phyloP scores from a whole-genome alignment of 1,140 invertebrate species.

The Babylonia areolata region DNA sequence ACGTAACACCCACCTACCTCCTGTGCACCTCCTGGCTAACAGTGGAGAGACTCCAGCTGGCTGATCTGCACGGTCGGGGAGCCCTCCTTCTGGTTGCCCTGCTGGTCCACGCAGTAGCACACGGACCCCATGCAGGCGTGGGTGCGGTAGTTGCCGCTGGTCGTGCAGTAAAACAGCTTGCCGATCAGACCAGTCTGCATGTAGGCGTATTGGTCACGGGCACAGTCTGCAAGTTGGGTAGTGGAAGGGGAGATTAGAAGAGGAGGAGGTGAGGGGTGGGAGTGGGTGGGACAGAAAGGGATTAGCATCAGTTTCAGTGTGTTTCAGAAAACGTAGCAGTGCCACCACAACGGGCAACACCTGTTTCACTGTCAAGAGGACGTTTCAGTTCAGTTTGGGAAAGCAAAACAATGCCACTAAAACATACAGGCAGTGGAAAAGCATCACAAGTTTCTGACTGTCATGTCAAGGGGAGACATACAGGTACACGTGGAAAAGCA shows the following conservation, averaged over 20 bases:
- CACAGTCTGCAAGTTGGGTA: slow-evolving; percentile 46
- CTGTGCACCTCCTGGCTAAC: slow-evolving; percentile 28
- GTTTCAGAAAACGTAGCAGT: too few relatives aligned
- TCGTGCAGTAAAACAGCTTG: slow-evolving; percentile 47
- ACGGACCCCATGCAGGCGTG: slow-evolving; percentile 48
- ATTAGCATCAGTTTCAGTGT: too few relatives aligned
- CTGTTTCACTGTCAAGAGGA: background rate
- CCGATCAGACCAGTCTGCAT: slow-evolving; percentile 49
- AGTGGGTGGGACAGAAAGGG: background rate
- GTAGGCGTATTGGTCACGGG: slow-evolving; percentile 53
- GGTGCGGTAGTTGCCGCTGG: slow-evolving; percentile 50
- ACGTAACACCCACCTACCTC: too few relatives aligned
- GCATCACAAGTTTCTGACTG: too few relatives aligned
- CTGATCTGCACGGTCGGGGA: slow-evolving; percentile 41
- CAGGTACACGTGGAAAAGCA: too few relatives aligned
- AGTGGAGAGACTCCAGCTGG: slow-evolving; percentile 43
- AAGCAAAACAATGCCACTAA: background rate
- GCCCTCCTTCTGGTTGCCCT: slow-evolving; percentile 37
- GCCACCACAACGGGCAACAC: background rate
- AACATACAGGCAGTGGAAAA: background rate
- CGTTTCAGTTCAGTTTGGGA: background rate
- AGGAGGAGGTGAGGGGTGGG: background rate
- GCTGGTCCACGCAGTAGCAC: slow-evolving; percentile 50
- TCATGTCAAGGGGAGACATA: too few relatives aligned
- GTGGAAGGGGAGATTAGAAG: too few relatives aligned